Evolutionary conservation across 2,113 vertebrate species (phyloP).

Genomic region (Rhinolophus ferrumequinum): DNA sequence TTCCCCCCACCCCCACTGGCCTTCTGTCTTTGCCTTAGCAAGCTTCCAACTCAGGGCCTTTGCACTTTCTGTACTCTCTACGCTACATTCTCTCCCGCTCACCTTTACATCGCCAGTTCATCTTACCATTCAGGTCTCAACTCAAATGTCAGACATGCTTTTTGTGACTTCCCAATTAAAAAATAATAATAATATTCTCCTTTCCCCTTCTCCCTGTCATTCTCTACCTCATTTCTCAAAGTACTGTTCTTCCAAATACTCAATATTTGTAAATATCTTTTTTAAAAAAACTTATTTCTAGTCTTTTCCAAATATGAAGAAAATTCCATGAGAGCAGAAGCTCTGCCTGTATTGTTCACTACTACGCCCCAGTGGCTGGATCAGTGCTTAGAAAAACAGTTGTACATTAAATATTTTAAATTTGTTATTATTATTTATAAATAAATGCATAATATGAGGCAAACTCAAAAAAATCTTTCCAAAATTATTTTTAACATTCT

Average conservation of each 20-base stretch:
- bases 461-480: neutral
- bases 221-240: constrained; percentile 21
- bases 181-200: neutral
- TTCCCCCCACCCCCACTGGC: neutral
- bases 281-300: neutral
- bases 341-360: neutral
- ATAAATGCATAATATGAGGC: neutral
- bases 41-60: neutral
- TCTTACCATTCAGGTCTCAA: neutral
- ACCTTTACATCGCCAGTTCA: neutral
- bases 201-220: neutral
- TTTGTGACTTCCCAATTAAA: neutral
- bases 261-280: neutral
- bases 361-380: neutral
- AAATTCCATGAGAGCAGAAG: neutral
- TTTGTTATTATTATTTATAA: constrained; percentile 8
- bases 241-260: neutral
- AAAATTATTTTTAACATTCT: constrained; percentile 39
- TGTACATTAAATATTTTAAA: neutral
- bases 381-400: neutral
- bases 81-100: neutral
- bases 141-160: neutral
- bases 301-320: neutral
- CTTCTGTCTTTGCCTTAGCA: neutral
- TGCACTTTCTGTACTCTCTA: neutral